Conservation (phyloP, 1,140 invertebrate genomes). For the Hyles vespertilio region DNA sequence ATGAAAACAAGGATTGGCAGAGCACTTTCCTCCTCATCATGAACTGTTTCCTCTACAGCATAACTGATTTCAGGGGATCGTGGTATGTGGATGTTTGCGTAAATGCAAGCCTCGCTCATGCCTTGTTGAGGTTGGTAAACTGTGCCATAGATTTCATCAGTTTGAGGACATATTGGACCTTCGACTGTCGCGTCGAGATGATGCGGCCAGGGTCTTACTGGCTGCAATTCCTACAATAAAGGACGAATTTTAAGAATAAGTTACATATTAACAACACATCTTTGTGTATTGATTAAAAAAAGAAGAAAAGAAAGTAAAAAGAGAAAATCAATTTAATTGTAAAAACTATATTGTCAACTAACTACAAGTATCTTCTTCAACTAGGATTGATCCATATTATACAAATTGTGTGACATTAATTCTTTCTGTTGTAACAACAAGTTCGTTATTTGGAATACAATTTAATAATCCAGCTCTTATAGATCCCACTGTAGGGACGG, state of each 20-base stretch:
- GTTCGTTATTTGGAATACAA: too few relatives aligned
- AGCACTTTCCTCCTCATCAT: constrained; percentile 9
- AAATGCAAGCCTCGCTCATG: constrained; percentile 55
- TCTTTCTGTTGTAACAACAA: too few relatives aligned
- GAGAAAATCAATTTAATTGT: too few relatives aligned
- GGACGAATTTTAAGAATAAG: neutral
- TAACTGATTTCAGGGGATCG: constrained; percentile 5
- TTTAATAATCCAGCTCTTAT: too few relatives aligned
- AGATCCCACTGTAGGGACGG: too few relatives aligned
- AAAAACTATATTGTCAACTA: too few relatives aligned
- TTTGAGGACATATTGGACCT: constrained; percentile 75
- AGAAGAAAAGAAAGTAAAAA: too few relatives aligned
- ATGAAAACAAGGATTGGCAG: constrained; percentile 82
- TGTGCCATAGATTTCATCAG: constrained; percentile 42
- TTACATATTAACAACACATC: too few relatives aligned
- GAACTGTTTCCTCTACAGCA: constrained; percentile 11
- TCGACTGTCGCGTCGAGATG: constrained; percentile 75
- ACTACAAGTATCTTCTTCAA: too few relatives aligned
- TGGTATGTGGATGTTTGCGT: constrained; percentile 55
- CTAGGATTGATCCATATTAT: too few relatives aligned
- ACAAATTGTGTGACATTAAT: too few relatives aligned
- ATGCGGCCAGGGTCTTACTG: constrained; percentile 73
- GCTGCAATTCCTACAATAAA: constrained; percentile 74
- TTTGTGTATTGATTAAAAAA: too few relatives aligned
- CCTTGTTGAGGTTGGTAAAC: constrained; percentile 22